These are phyloP conservation scores for Nasonia longicornis DNA, from an alignment of 1,140 invertebrate species.

Conservation along the genomic window DNA sequence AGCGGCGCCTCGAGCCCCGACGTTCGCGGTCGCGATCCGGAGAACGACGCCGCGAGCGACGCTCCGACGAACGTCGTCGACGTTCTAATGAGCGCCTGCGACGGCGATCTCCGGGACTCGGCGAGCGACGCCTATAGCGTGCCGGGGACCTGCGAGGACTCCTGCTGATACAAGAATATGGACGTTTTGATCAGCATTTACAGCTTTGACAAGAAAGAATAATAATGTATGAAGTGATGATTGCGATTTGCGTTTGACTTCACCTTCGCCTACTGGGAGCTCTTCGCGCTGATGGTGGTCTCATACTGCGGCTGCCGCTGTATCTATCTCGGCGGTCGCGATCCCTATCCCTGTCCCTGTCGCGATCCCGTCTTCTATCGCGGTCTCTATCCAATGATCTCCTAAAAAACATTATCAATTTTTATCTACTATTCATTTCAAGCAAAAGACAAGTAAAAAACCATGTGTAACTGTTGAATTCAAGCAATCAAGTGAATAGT, in stretches of 20 bases:
- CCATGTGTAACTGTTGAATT: neutral
- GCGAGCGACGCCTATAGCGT: conserved; percentile 61
- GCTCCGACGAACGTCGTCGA: conserved; percentile 62
- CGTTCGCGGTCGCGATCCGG: conserved; percentile 53
- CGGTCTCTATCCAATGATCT: conserved; percentile 64
- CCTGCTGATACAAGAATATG: conserved; percentile 37
- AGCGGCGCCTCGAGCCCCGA: conserved; percentile 67
- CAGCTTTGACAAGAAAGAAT: neutral
- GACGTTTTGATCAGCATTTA: neutral
- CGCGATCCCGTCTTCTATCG: conserved; percentile 66
- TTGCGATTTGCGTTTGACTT: neutral
- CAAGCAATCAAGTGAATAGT: neutral
- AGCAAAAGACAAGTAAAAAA: neutral
- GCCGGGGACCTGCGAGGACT: conserved; percentile 58
- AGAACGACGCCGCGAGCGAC: conserved; percentile 69
- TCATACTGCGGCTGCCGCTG: conserved; percentile 65
- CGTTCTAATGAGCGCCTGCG: conserved; percentile 63
- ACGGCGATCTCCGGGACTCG: conserved; percentile 57
- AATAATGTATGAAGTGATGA: neutral
- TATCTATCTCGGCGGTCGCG: conserved; percentile 66
- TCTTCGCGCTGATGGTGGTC: conserved; percentile 66
- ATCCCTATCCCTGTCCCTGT: conserved; percentile 66
- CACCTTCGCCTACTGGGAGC: conserved; percentile 66
- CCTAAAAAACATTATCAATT: conserved; percentile 50
- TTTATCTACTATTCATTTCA: neutral